These are phyloP conservation scores for Ernsta delagoae DNA, from an alignment of 2,888 invertebrate genomes.

Conservation along the genomic window DNA sequence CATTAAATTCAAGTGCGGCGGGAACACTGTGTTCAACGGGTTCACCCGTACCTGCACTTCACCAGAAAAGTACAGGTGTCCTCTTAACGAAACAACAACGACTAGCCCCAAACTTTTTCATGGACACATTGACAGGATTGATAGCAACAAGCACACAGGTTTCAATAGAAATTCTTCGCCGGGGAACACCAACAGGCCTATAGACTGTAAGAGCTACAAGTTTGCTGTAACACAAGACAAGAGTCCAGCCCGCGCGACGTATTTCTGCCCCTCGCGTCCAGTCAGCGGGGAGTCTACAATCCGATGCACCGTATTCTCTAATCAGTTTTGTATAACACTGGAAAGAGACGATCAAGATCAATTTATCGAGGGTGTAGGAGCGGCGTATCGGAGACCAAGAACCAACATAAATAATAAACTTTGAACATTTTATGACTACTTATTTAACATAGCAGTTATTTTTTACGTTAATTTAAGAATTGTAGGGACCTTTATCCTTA, in stretches of 20 bases:
- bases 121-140: slow-evolving; percentile 53
- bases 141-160: slow-evolving; percentile 43
- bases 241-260: slow-evolving; percentile 62
- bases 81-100: slow-evolving; percentile 56
- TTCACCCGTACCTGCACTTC: slow-evolving; percentile 70
- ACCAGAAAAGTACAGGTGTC: slow-evolving; percentile 70
- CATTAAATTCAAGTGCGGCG: slow-evolving; percentile 76
- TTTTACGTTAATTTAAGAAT: too few species aligned
- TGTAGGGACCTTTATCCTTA: not conserved
- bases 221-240: slow-evolving; percentile 68
- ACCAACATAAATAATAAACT: slow-evolving; percentile 18
- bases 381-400: slow-evolving; percentile 65
- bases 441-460: too few species aligned
- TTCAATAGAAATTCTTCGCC: slow-evolving; percentile 37
- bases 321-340: slow-evolving; percentile 72
- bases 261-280: slow-evolving; percentile 72
- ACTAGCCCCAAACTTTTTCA: slow-evolving; percentile 50
- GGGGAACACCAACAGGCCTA: slow-evolving; percentile 50
- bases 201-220: slow-evolving; percentile 78
- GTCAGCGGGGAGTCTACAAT: slow-evolving; percentile 58
- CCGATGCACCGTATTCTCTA: slow-evolving; percentile 76
- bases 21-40: slow-evolving; percentile 74
- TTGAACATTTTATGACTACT: not conserved
- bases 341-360: slow-evolving; percentile 69
- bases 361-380: slow-evolving; percentile 57